Evolutionary conservation across 2,113 vertebrate genomes (phyloP), one percentile per base, ranked within the genome.

Genomic region (Epinephelus lanceolatus): DNA sequence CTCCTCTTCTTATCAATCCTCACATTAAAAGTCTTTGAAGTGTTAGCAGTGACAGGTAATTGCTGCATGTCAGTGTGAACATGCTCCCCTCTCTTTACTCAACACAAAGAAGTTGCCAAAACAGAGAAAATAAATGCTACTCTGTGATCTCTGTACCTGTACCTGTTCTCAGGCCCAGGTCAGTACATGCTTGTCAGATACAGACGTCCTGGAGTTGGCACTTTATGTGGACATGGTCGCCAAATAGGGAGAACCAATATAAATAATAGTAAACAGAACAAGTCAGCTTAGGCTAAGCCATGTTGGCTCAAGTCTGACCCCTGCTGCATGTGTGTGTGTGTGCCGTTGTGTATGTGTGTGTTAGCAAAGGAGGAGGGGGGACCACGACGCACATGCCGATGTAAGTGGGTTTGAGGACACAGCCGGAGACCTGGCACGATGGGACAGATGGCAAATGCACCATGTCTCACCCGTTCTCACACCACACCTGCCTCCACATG

Each of bases 391-490:
- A 59, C 76, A 72, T 59, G 42, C 67, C 56, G 33, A 21, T 40
- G 52, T 68, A 68, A 65, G 63, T 27, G 78, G 59, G 86, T 65
- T 85, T 71, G 66, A 79, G 63, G 84, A 76, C 52, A 63, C 83
- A 84, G 83, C 49, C 30, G 25, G 80, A 65, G 68, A 65, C 33
- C 57, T 80, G 82, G 76, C 84, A 77, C 47, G 40, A 53, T 40
- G 61, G 77, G 60, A 85, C 82, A 90, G 85, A 85, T 87, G 91
- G 82, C 62, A 76, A 68, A 81, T 63, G 42, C 55, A 79, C 30
- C 60, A n/a, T 1, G 47, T 76, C 78, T 78, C 71, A 73, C 73
- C 78, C 72, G 2, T 42, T 45, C 49, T 45, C 49, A 51, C 27
- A 15, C 52, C 7, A 0, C 87, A 59, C 15, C 42, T 55, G 47